Conservation (phyloP, 2,888 invertebrate genomes). For the Chromoteleia sp. region DNA sequence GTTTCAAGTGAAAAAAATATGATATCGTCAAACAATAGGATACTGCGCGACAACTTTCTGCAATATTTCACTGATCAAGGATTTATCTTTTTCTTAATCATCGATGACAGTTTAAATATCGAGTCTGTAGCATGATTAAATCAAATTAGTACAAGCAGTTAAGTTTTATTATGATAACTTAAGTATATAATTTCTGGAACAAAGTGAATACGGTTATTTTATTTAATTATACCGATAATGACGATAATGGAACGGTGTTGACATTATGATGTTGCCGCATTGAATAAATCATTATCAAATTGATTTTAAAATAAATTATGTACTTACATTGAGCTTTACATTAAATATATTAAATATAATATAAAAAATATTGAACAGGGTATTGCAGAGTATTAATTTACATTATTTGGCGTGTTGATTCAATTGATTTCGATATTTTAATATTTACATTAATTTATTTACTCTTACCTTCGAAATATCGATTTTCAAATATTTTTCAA, state of each 20-base stretch:
- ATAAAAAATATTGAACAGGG: not conserved
- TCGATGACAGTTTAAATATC: slow-evolving; percentile 13
- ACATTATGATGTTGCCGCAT: slow-evolving; percentile 17
- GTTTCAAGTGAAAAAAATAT: too few species aligned
- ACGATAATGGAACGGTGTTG: slow-evolving; percentile 23
- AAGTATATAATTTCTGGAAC: slow-evolving; percentile 30
- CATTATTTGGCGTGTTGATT: not conserved
- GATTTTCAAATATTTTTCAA: too few species aligned
- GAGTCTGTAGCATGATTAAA: slow-evolving; percentile 1
- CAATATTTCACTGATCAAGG: too few species aligned
- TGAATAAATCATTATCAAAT: slow-evolving; percentile 22
- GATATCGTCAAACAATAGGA: not conserved
- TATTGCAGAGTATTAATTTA: slow-evolving; percentile 26
- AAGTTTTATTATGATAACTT: slow-evolving; percentile 31
- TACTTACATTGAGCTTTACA: slow-evolving; percentile 5
- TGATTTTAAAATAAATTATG: slow-evolving; percentile 34
- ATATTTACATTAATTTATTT: slow-evolving; percentile 1
- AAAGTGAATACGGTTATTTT: slow-evolving; percentile 27
- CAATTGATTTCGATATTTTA: slow-evolving; percentile 5
- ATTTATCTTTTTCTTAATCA: not conserved
- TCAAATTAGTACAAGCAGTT: slow-evolving; percentile 23
- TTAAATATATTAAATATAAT: slow-evolving; percentile 18
- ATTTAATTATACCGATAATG: slow-evolving; percentile 31
- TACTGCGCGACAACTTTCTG: too few species aligned
- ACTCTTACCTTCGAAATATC: not conserved